Conservation (phyloP, 2,797 vertebrate species). For the Enteromius viviparus region DNA sequence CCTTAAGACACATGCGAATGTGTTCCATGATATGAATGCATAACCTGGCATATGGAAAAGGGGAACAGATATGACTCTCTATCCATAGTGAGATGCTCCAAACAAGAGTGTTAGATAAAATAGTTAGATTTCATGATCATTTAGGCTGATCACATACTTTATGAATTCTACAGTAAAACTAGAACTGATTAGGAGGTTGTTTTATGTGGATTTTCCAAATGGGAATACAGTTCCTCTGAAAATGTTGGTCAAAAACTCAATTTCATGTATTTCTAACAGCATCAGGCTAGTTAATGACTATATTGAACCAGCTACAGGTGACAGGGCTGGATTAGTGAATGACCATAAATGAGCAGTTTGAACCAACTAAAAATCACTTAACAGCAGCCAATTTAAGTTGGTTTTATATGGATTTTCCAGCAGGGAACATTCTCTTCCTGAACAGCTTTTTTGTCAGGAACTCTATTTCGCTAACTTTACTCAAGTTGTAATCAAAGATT, state of each 20-base stretch:
- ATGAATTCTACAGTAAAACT: not conserved
- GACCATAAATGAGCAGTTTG: not conserved
- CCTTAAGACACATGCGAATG: not conserved
- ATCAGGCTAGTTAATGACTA: not conserved
- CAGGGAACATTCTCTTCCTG: conserved; percentile 30
- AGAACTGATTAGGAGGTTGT: not conserved
- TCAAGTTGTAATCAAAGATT: conserved; percentile 24
- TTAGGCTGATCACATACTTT: not conserved
- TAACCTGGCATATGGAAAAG: not conserved
- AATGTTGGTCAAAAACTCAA: not conserved
- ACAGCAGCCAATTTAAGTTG: conserved; percentile 3
- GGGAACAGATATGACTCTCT: not conserved
- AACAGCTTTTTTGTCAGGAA: conserved; percentile 2
- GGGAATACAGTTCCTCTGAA: not conserved
- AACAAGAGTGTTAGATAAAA: not conserved
- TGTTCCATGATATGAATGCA: not conserved
- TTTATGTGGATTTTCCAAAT: not conserved
- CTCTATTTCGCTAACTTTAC: conserved; percentile 15
- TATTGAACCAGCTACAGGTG: not conserved
- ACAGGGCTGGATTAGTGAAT: not conserved
- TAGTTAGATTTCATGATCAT: not conserved
- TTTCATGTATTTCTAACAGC: not conserved
- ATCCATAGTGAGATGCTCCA: not conserved
- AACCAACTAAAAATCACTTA: not conserved
- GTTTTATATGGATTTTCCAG: conserved; percentile 8